phyloP scores from a whole-genome alignment of 2,888 invertebrate genomes.

The Microplitis manilae region DNA sequence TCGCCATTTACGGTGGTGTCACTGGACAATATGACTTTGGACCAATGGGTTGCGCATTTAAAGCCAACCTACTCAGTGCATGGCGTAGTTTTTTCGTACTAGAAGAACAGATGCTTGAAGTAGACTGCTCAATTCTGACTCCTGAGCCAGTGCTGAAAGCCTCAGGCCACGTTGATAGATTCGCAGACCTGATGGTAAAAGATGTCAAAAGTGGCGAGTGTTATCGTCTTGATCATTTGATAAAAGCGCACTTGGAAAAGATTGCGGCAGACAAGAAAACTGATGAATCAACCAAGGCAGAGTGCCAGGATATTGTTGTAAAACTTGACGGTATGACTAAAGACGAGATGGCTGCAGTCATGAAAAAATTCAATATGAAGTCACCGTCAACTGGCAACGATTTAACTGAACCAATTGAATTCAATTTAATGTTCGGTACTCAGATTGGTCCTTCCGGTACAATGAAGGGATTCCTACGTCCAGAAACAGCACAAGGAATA shows the following conservation, averaged over 20 bases:
- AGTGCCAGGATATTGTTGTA: constrained; percentile 85
- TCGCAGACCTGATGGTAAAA: constrained; percentile 99
- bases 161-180: constrained; percentile 98
- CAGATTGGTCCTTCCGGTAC: constrained; percentile 97
- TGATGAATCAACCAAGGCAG: constrained; percentile 78
- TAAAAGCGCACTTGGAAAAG: constrained; percentile 94
- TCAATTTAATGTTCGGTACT: constrained; percentile 99
- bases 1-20: constrained; percentile 98
- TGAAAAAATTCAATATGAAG: constrained; percentile 92
- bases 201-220: constrained; percentile 97
- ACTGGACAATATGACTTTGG: constrained; percentile 98
- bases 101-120: constrained; percentile 99
- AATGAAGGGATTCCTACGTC: constrained; percentile 94
- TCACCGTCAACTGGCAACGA: constrained; percentile 97
- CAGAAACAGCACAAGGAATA: constrained; percentile 99
- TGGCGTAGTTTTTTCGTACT: constrained; percentile 98
- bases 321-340: constrained; percentile 94
- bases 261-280: constrained; percentile 88
- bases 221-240: constrained; percentile 96
- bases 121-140: constrained; percentile 97
- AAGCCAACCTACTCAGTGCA: constrained; percentile 91
- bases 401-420: constrained; percentile 95
- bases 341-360: constrained; percentile 88
- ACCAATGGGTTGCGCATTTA: constrained; percentile 99
- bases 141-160: constrained; percentile 98